A percentile compares a stretch with the other conserved stretches of the same genome.
Conservation (phyloP, 2,888 invertebrate species). For the Suillia variegata region DNA sequence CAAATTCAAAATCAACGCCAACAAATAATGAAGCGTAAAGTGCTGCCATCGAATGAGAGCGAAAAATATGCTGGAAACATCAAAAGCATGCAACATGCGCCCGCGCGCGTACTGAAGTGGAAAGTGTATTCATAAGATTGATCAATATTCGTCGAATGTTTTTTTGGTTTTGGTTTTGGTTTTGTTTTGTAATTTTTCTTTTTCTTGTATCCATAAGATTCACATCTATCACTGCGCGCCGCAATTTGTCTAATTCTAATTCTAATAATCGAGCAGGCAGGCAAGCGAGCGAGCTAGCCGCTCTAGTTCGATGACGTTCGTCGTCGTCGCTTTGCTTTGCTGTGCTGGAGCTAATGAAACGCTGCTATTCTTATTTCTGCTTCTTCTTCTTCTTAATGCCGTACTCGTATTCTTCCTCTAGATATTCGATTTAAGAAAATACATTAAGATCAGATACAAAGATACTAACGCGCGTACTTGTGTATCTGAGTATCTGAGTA, state of each 20-base stretch:
- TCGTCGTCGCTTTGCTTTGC: background rate
- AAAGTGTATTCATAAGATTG: slow-evolving; percentile 7
- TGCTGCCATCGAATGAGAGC: background rate
- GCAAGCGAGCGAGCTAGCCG: too few relatives aligned
- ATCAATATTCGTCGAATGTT: slow-evolving; percentile 7
- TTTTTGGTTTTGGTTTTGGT: background rate
- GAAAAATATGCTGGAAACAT: slow-evolving; percentile 2
- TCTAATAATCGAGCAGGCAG: slow-evolving; percentile 8
- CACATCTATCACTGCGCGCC: slow-evolving; percentile 13
- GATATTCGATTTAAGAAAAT: slow-evolving; percentile 23
- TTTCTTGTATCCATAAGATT: slow-evolving; percentile 1
- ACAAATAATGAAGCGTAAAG: background rate
- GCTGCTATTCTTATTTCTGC: slow-evolving; percentile 9
- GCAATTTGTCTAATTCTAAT: slow-evolving; percentile 26
- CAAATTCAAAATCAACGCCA: background rate
- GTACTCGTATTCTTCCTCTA: background rate
- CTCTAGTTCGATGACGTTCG: background rate
- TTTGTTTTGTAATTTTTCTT: background rate
- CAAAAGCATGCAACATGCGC: slow-evolving; percentile 3
- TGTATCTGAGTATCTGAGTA: slow-evolving; percentile 26
- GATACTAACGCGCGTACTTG: slow-evolving; percentile 41
- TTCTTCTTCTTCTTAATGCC: background rate
- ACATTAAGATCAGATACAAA: slow-evolving; percentile 56
- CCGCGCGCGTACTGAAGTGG: background rate
- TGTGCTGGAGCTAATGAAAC: slow-evolving; percentile 5